Conservation (phyloP, 35 echinoderm and acorn worm genomes). For the Heliocidaris tuberculata region DNA sequence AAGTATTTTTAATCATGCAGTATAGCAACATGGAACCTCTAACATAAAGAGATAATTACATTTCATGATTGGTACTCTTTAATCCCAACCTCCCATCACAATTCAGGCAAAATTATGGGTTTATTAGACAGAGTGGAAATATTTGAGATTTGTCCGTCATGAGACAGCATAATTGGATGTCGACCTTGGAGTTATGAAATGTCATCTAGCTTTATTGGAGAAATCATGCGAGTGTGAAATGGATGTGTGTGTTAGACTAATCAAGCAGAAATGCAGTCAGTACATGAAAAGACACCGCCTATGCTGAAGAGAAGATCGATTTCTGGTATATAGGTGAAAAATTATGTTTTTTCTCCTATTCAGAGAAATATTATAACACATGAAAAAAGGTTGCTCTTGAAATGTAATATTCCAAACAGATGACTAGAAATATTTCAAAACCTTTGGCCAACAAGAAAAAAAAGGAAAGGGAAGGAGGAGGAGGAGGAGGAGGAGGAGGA, state of each 20-base stretch:
- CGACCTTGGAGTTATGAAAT: background rate
- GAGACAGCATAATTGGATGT: background rate
- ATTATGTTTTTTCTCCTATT: background rate
- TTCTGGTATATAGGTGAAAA: background rate
- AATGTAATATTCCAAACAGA: background rate
- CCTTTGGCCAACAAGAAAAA: background rate
- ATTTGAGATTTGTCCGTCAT: background rate
- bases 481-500: background rate
- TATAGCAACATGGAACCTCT: too few relatives aligned
- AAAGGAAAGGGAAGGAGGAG: background rate
- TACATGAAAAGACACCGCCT: background rate
- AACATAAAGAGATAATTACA: too few relatives aligned
- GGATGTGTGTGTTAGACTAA: background rate
- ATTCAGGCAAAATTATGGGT: background rate
- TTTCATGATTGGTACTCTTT: too few relatives aligned
- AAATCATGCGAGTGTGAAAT: background rate
- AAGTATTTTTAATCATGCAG: too few relatives aligned
- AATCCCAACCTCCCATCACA: background rate
- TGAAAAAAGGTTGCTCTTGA: background rate
- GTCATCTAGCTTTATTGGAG: background rate
- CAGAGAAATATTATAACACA: background rate
- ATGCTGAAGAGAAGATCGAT: too few relatives aligned
- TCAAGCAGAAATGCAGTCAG: background rate
- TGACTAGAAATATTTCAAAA: background rate
- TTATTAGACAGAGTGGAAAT: background rate